phyloP scores from a whole-genome alignment of 2,797 vertebrate species.

The Pangasius sanitwongsei region DNA sequence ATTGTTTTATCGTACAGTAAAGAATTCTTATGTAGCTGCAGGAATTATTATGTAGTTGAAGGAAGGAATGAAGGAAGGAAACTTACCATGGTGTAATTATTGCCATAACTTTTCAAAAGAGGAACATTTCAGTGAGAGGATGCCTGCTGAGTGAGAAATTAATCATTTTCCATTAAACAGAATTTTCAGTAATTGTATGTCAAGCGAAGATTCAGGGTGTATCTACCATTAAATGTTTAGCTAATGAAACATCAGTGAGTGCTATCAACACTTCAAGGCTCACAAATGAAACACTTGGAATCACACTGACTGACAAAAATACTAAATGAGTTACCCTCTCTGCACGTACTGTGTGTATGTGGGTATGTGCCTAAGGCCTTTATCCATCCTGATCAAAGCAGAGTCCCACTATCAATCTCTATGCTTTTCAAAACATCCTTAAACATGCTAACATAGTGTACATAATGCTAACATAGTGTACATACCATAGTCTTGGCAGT shows the following conservation, averaged over 20 bases:
- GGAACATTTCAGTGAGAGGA: not conserved
- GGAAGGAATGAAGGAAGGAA: not conserved
- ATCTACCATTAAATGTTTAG: constrained; percentile 23
- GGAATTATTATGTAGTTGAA: not conserved
- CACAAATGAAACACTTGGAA: constrained; percentile 21
- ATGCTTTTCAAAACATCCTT: constrained; percentile 44
- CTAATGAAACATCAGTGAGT: constrained; percentile 23
- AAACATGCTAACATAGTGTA: not conserved
- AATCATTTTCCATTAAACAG: constrained; percentile 1
- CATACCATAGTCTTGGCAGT: not conserved
- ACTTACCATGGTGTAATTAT: not conserved
- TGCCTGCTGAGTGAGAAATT: not conserved
- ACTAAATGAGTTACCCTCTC: constrained; percentile 22
- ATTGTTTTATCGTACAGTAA: not conserved
- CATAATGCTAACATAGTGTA: not conserved
- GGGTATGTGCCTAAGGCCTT: constrained; percentile 33
- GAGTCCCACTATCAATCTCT: constrained; percentile 33
- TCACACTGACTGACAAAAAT: constrained; percentile 29
- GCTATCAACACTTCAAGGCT: constrained; percentile 1
- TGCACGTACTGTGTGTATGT: not conserved
- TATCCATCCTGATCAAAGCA: constrained; percentile 53
- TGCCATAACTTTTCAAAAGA: not conserved
- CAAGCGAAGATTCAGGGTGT: not conserved
- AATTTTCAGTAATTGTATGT: constrained; percentile 21
- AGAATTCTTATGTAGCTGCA: not conserved